Evolutionary conservation across 2,888 invertebrate species (phyloP).

Genomic region (Malthinus flaveolus): DNA sequence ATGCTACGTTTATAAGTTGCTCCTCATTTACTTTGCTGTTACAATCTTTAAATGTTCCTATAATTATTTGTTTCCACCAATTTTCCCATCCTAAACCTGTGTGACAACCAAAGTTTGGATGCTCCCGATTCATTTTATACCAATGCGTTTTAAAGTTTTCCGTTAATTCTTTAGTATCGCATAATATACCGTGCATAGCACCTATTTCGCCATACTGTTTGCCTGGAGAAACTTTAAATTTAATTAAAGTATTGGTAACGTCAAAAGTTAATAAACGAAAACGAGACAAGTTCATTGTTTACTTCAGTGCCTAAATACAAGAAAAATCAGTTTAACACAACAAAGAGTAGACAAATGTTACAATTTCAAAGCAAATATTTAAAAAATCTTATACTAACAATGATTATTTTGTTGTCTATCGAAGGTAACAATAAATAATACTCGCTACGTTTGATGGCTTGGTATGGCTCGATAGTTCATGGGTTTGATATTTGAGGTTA

Average conservation of each 20-base stretch:
- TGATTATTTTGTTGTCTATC: too few species aligned
- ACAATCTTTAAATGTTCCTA: slow-evolving; percentile 64
- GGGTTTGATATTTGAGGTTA: too few species aligned
- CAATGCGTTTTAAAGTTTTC: slow-evolving; percentile 68
- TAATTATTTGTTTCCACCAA: slow-evolving; percentile 81
- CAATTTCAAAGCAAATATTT: too few species aligned
- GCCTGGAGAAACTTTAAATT: slow-evolving; percentile 71
- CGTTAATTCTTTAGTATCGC: slow-evolving; percentile 62
- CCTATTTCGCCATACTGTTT: slow-evolving; percentile 75
- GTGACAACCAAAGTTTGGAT: slow-evolving; percentile 80
- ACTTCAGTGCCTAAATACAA: not conserved
- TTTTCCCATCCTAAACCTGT: slow-evolving; percentile 71
- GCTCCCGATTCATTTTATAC: slow-evolving; percentile 63
- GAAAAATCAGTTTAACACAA: too few species aligned
- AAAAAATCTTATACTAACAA: too few species aligned
- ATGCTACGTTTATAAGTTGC: slow-evolving; percentile 59
- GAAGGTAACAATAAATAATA: too few species aligned
- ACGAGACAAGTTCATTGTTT: slow-evolving; percentile 54
- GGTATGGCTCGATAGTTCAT: too few species aligned
- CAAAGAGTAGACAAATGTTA: too few species aligned
- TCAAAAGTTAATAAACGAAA: slow-evolving; percentile 81
- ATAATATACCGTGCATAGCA: slow-evolving; percentile 67
- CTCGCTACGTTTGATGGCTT: too few species aligned
- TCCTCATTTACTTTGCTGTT: slow-evolving; percentile 49
- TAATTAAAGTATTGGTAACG: slow-evolving; percentile 81